Evolutionary conservation across 2,113 vertebrate species (phyloP).

Genomic region (Phoxinus phoxinus): DNA sequence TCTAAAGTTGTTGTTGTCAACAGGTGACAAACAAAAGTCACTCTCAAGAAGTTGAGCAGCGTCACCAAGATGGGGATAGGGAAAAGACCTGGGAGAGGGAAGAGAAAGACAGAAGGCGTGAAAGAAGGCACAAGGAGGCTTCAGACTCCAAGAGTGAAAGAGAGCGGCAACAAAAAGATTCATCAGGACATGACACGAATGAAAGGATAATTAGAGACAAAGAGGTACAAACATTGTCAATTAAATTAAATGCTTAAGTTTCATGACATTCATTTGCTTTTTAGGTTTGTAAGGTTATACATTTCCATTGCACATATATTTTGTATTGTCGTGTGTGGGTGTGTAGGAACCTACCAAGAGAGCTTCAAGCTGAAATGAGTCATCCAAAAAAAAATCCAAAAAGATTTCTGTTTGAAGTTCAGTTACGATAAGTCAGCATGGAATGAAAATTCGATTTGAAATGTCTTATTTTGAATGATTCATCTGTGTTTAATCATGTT

Average conservation of each 20-base stretch:
- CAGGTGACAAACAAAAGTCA: conserved; percentile 61
- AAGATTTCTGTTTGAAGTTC: conserved; percentile 49
- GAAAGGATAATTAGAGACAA: conserved; percentile 47
- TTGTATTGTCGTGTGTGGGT: conserved; percentile 23
- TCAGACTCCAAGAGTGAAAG: conserved; percentile 54
- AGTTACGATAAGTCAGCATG: not conserved
- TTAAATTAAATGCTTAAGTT: not conserved
- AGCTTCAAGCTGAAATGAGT: conserved; percentile 45
- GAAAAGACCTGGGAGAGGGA: conserved; percentile 65
- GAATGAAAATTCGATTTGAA: not conserved
- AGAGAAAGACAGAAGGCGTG: conserved; percentile 65
- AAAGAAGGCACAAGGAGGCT: conserved; percentile 58
- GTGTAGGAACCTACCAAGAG: conserved; percentile 48
- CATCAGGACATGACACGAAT: conserved; percentile 34
- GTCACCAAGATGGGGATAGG: conserved; percentile 60
- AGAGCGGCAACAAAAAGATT: conserved; percentile 34
- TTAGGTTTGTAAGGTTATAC: conserved; percentile 6
- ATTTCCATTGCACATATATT: not conserved
- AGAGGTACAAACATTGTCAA: conserved; percentile 69
- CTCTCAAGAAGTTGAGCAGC: conserved; percentile 55
- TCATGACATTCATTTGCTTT: not conserved
- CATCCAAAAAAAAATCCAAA: conserved; percentile 56
- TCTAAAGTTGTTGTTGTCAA: not conserved
- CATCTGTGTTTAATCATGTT: not conserved
- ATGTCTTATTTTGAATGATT: not conserved